Conservation (phyloP, 2,797 vertebrate species). For the Leptodactylus fallax region DNA sequence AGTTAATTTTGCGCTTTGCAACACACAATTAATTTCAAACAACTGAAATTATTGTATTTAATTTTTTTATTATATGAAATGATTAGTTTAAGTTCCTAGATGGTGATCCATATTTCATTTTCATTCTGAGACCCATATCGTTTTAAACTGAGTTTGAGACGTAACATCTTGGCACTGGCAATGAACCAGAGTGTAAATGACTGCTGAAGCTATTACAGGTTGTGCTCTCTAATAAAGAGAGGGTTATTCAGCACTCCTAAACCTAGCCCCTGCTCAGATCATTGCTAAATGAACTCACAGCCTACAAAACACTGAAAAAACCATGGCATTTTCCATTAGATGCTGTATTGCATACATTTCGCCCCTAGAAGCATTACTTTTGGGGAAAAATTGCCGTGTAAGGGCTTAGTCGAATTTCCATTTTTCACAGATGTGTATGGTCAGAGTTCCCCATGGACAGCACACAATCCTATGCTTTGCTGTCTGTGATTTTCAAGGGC, state of each 20-base stretch:
- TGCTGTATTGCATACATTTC: no score
- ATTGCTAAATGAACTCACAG: neutral
- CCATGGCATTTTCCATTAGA: no score
- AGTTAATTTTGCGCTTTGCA: neutral
- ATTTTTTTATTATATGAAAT: neutral
- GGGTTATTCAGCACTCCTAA: slow-evolving; percentile 9
- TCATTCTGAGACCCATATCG: neutral
- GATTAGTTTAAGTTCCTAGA: neutral
- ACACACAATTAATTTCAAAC: neutral
- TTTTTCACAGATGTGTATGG: no score
- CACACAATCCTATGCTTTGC: no score
- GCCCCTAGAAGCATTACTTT: no score
- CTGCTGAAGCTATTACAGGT: slow-evolving; percentile 15
- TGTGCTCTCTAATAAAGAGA: slow-evolving; percentile 10
- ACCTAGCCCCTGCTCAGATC: neutral
- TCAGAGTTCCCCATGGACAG: no score
- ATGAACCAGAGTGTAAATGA: slow-evolving; percentile 7
- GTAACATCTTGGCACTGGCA: neutral
- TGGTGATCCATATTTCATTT: neutral
- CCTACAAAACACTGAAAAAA: neutral
- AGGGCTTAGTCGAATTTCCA: no score
- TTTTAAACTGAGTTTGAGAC: neutral
- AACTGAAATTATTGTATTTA: neutral
- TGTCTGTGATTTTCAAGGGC: no score
- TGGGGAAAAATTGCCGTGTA: no score